A percentile compares a stretch with the other conserved stretches of the same genome.
Evolutionary conservation across 2,113 vertebrate genomes (phyloP).

Genomic region (Baryphthengus martii): DNA sequence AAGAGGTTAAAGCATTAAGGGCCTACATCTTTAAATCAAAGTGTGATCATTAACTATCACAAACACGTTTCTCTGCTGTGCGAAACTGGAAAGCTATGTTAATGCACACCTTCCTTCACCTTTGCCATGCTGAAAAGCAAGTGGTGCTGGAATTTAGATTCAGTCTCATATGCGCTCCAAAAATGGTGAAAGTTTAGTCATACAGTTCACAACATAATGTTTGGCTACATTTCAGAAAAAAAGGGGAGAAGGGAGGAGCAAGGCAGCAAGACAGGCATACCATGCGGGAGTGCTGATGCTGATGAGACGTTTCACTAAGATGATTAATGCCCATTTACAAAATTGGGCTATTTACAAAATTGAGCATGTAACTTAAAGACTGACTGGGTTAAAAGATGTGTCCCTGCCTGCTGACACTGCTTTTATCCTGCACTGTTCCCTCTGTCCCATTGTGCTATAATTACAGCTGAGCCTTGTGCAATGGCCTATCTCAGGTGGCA

Average conservation of each 20-base stretch:
- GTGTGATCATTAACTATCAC: neutral
- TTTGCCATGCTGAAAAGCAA: neutral
- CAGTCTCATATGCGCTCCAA: neutral
- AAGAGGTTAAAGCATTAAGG: neutral
- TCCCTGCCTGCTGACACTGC: neutral
- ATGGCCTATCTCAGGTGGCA: neutral
- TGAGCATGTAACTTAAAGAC: conserved; percentile 27
- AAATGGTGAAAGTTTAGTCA: neutral
- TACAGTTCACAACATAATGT: neutral
- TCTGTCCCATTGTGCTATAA: neutral
- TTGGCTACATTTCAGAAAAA: neutral
- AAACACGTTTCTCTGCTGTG: neutral
- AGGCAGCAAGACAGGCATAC: neutral
- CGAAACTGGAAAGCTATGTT: neutral
- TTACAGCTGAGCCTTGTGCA: conserved; percentile 6
- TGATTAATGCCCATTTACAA: conserved; percentile 56
- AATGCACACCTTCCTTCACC: neutral
- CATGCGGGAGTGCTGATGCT: rapidly evolving
- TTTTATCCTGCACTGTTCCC: neutral
- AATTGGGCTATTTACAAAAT: conserved; percentile 52
- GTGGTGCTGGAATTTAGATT: neutral
- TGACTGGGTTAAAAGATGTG: conserved; percentile 19
- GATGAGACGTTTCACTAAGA: neutral
- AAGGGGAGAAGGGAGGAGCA: neutral
- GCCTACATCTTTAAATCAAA: conserved; percentile 63